These are phyloP conservation scores for Cotesia vestalis DNA, from an alignment of 1,140 invertebrate genomes.

Conservation along the genomic window DNA sequence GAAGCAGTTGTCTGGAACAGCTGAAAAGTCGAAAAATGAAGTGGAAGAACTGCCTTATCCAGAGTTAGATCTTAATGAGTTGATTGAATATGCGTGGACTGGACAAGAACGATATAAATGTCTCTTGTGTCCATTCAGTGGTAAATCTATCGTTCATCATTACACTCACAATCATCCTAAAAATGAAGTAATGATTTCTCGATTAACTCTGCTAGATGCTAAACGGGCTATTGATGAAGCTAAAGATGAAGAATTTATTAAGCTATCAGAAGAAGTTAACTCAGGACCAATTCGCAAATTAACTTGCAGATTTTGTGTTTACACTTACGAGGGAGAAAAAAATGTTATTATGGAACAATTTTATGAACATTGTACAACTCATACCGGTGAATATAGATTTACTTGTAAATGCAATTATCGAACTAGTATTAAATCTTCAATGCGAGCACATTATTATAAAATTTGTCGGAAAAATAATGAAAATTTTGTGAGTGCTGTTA, in stretches of 20 bases:
- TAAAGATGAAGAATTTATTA: conserved; percentile 38
- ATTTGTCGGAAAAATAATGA: conserved; percentile 49
- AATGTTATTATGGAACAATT: conserved; percentile 61
- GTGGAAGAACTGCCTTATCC: conserved; percentile 7
- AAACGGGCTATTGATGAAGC: conserved; percentile 61
- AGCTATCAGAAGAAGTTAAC: conserved; percentile 39
- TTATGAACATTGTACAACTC: conserved; percentile 75
- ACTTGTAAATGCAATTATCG: conserved; percentile 69
- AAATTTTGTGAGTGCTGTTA: conserved; percentile 42
- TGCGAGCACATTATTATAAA: conserved; percentile 65
- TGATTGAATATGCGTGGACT: conserved; percentile 53
- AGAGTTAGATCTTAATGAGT: conserved; percentile 12
- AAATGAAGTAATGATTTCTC: conserved; percentile 72
- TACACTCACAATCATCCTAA: conserved; percentile 71
- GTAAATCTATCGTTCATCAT: conserved; percentile 73
- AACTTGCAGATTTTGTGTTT: conserved; percentile 66
- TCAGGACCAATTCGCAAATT: conserved; percentile 56
- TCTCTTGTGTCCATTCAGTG: conserved; percentile 69
- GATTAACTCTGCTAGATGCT: conserved; percentile 66
- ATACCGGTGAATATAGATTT: conserved; percentile 78
- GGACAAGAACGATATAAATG: conserved; percentile 64
- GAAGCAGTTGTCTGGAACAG: conserved; percentile 41
- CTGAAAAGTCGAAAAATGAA: neutral
- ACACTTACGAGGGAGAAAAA: conserved; percentile 57
- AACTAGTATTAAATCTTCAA: conserved; percentile 57